Evolutionary conservation across 2,888 invertebrate genomes (phyloP), one percentile per base, ranked within the genome.

Genomic region (Acronicta psi): DNA sequence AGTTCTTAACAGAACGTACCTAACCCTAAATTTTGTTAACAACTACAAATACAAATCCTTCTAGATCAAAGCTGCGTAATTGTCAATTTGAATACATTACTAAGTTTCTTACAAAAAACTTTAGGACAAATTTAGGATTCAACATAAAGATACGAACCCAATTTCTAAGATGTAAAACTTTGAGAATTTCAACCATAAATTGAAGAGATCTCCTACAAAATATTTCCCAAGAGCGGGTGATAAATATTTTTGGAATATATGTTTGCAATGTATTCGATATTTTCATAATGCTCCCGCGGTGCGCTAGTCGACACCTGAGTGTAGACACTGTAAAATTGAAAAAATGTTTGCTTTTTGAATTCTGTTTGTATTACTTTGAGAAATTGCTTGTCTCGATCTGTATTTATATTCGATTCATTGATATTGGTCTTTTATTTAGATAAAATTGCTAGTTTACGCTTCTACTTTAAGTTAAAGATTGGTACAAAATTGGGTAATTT

Each of bases 171-270:
- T 40, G 42, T 34, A 41, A 46, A 60, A 62, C 41, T 41, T 58
- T 62, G 34, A n/a, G 20, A 68, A 57, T 62, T 54, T 45, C 50
- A 40, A 20, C 5, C 59, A 17, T 31, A 60, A 73, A 56, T 72
- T 46, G 53, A 23, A 58, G 34, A 45, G 41, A 58, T 58, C 45
- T 53, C 23, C 29, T 68, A 56, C 18, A 46, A 59, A 68, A 65
- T 65, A 72, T 72, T 72, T 75, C 58, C 62, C 57, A 34, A 14
- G 61, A 50, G 60, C 9, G 40, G 41, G 64, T 54, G 57, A 75
- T 65, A 69, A 68, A 73, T 73, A 73, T 72, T 69, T 59, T 75
- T 69, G 10, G 64, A 68, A 75, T 71, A 56, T 51, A 68, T 58
- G 59, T 75, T 75, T 53, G 53, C 49, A 63, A 71, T 66, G 57